phyloP scores from a whole-genome alignment of 2,797 vertebrate species.

The Meda fulgida region DNA sequence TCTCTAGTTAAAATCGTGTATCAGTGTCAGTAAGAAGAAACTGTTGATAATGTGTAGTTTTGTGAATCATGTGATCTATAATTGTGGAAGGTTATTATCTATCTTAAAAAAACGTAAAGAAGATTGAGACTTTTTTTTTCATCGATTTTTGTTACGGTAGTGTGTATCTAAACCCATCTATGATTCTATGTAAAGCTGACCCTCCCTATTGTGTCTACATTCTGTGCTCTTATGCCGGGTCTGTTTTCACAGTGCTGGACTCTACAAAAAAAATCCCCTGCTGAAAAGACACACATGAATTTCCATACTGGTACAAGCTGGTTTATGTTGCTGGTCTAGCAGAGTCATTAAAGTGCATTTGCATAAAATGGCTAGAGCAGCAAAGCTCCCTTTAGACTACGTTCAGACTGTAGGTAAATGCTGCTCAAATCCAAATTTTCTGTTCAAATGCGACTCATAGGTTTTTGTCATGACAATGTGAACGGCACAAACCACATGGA shows the following conservation, averaged over 20 bases:
- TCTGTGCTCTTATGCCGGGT: neutral
- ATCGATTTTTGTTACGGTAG: neutral
- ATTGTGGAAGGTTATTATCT: neutral
- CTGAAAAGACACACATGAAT: constrained; percentile 21
- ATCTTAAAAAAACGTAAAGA: neutral
- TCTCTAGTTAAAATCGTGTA: neutral
- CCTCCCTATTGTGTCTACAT: neutral
- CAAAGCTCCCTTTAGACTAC: neutral
- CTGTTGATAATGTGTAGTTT: neutral
- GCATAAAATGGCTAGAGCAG: neutral
- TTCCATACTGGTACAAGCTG: constrained; percentile 4
- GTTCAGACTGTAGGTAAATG: neutral
- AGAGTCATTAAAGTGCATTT: neutral
- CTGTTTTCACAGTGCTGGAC: neutral
- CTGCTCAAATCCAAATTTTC: neutral
- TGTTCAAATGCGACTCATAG: no score
- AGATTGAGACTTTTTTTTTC: neutral
- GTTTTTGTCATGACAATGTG: neutral
- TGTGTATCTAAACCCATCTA: neutral
- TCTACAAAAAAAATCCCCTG: neutral
- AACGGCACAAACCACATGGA: neutral
- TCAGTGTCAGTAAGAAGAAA: neutral
- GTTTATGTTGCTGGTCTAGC: constrained; percentile 4
- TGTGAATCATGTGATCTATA: neutral
- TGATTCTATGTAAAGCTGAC: neutral